These are phyloP conservation scores for Ptilorrhoa leucosticta DNA, from an alignment of 2,113 vertebrate genomes.

Conservation along the genomic window DNA sequence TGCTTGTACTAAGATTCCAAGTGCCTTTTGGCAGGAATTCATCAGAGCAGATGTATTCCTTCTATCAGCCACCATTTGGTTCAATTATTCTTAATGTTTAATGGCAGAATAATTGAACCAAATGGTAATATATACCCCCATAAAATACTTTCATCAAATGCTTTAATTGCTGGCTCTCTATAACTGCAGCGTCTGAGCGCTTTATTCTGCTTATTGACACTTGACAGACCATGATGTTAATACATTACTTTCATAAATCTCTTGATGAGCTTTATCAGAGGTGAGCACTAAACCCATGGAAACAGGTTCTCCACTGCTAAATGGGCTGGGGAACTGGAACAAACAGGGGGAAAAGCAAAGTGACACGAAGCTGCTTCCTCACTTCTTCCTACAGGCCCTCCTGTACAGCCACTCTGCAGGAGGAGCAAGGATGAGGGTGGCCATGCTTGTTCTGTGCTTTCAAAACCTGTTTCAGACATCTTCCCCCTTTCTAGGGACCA, in stretches of 20 bases:
- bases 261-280: not conserved
- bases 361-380: not conserved
- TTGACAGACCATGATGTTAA: constrained; percentile 23
- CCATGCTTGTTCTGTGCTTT: not conserved
- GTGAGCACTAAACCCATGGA: not conserved
- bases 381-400: not conserved
- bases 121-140: constrained; percentile 55
- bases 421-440: not conserved
- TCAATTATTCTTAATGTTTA: constrained; percentile 67
- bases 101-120: constrained; percentile 60
- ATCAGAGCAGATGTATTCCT: constrained; percentile 56
- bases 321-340: not conserved
- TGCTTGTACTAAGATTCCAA: not conserved
- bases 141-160: constrained; percentile 57
- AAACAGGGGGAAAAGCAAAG: not conserved
- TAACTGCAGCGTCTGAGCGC: not conserved
- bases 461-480: not conserved
- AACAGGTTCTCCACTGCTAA: not conserved
- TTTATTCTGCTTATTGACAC: constrained; percentile 56
- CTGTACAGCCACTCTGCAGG: not conserved
- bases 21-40: constrained; percentile 56
- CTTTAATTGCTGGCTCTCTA: constrained; percentile 35
- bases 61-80: constrained; percentile 52
- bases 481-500: not conserved
- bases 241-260: not conserved